Evolutionary conservation across 2,113 vertebrate genomes (phyloP), one percentile per base, ranked within the genome.

Genomic region (Ovis canadensis): DNA sequence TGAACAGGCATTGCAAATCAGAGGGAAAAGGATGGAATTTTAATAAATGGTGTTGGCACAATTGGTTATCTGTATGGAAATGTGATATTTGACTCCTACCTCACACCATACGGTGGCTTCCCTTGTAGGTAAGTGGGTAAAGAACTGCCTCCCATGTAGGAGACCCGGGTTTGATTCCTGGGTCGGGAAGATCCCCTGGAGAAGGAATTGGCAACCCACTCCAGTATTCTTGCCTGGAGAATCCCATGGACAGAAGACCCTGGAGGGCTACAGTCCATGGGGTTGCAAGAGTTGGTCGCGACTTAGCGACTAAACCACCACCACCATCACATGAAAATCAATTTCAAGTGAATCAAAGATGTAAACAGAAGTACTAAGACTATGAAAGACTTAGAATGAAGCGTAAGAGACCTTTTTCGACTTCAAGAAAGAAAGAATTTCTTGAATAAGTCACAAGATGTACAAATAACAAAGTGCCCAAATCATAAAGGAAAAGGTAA

Each of bases 261-360:
- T 74, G 67, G 10, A 40, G 19, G 67, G 19, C 67, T 74, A 25
- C 3, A 74, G 67, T 40, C 21, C 10, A 74, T 11, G 67, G 36
- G 19, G 3, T 36, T 74, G 5, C 11, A 74, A 40, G 67, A 74
- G 67, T 71, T 0, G 1, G n/a, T 5, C 0, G 1, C 3, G 1
- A 71, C 10, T 23, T 71, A 71, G 19, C 3, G 0, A 40, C 67
- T 74, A 40, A 74, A 40, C 67, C 19, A 74, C 19, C 36, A 40
- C 10, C 10, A 74, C 19, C 36, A 25, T 95, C 94, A 93, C n/a
- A 81, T 0, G 36, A 80, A 83, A 40, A 40, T 88, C 40, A 27
- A 40, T 71, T 55, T 16, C 31, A 88, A 77, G n/a, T 60, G 74
- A 82, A 77, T 45, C 31, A 64, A 48, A 59, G 33, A 27, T 48